Evolutionary conservation across 2,797 vertebrate genomes (phyloP), one percentile per base, ranked within the genome.

Genomic region (Lacerta viridis): DNA sequence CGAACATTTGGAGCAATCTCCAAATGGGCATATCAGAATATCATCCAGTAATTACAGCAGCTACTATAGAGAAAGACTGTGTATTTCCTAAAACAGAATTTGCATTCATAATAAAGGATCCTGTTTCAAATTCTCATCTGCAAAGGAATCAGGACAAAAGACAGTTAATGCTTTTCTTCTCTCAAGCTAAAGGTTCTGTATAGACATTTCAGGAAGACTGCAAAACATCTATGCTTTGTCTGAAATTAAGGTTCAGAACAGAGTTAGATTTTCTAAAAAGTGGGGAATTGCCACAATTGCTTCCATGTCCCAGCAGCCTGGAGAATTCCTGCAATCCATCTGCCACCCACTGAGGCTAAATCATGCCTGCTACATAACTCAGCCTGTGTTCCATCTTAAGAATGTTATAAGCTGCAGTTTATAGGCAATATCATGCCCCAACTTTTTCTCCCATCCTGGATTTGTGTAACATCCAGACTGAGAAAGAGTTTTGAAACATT

Each of bases 1-100:
- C 43, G 89, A 77, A 93, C 84, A 90, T 81, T 93, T 93, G 79
- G 82, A 87, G 88, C 93, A 8, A 93, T 88, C 88, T 87, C 83
- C 88, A 71, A 90, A 86, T 41, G 68, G 55, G 23, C 0, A 0
- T 85, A 91, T 80, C 59, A 0, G 50, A 72, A 72, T 29, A 85
- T 5, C 18, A 61, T 80, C 41, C n/a, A 68, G 39, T 0, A 0
- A 83, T 69, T 89, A 11, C 59, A 66, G 13, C 59, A 9, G 50
- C 25, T 59, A 41, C 86, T 88, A 94, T 43, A 59, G 0, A 89
- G 80, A 86, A 90, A 41, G 84, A 85, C 93, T 90, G 69, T 89
- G 61, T 69, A 43, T 46, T 36, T 39, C 50, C 3, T 75, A 94
- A 86, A 89, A 81, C 18, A 27, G 5, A 81, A 81, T 10, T 91